Base-by-base conservation (phyloP, 2,113 vertebrate genomes). In the Neolamprologus devosi region DNA sequence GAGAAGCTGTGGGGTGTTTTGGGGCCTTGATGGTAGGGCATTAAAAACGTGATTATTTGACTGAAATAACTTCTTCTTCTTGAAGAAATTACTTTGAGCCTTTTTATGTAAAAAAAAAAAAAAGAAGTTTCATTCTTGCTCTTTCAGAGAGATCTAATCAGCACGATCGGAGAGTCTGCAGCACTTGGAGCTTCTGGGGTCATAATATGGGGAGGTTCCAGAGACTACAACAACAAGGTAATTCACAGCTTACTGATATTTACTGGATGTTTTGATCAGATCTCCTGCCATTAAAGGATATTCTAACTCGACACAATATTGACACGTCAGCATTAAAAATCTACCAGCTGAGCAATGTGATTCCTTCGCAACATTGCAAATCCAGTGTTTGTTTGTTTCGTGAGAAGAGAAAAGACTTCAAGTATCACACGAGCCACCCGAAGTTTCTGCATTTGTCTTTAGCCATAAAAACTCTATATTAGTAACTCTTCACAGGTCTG, bases 131-230 rank as follows among this genome's bases (percentile, higher is more conserved):
- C 5, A 1, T 60, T 45, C 2, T 3, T 84, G 3, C 3, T 55
- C 26, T 83, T 17, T 3, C 95, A 99, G 98, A 17, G 6, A 2
- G 98, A 99, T 86, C 96, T 99, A 88, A 95, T 98, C 86, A 97
- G 96, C 85, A 99, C 97, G 53, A 95, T 99, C 0, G 98, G 98
- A 7, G 98, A 99, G 95, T 97, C 97, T 1, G 98, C 98, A 0
- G 98, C 98, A 47, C 93, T 99, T 85, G 98, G 98, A 9, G 97
- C 98, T 2, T 97, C 98, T 0, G 98, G 98, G 2, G 95, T 97
- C 73, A 96, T 99, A 33, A 95, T 99, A 85, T 99, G 98, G 98
- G 98, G 98, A 0, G 97, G 97, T 0, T 94, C 92, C 1, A 97
- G 85, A 49, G 97, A 98, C 93, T 97, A 96, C 84, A 96, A 94